These are phyloP conservation scores for Nesogale talazaci DNA, from an alignment of 2,113 vertebrate genomes.

Conservation along the genomic window DNA sequence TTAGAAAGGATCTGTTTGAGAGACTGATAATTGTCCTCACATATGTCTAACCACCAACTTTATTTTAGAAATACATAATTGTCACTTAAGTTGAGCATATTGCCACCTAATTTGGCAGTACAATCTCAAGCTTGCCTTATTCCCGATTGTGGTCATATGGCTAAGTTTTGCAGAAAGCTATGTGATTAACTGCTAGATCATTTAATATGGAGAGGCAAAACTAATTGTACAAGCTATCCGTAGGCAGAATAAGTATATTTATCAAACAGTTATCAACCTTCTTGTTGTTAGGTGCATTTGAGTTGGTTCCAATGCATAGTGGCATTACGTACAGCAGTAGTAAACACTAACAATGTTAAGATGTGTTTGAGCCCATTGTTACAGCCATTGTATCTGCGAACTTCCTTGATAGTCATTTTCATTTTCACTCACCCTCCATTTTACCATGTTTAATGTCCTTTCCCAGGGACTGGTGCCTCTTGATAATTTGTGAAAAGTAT, in stretches of 20 bases:
- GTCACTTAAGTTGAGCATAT: background rate
- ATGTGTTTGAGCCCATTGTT: no score
- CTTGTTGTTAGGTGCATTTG: background rate
- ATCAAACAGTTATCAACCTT: conserved; percentile 37
- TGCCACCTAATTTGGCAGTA: background rate
- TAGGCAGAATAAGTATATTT: conserved; percentile 35
- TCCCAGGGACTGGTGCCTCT: no score
- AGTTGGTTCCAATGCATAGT: no score
- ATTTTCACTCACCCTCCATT: no score
- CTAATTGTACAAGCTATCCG: conserved; percentile 49
- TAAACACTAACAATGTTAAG: no score
- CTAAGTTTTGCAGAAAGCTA: conserved; percentile 47
- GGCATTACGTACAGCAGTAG: no score
- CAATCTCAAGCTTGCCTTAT: background rate
- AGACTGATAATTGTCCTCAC: conserved; percentile 34
- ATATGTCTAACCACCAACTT: background rate
- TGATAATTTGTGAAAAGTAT: no score
- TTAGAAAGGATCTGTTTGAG: conserved; percentile 5
- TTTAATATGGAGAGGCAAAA: conserved; percentile 56
- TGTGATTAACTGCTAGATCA: conserved; percentile 36
- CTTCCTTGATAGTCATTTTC: no score
- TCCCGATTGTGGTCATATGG: conserved; percentile 21
- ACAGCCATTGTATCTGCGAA: no score
- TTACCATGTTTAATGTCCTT: no score
- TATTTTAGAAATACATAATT: background rate